These are phyloP conservation scores for Andrena bucephala DNA, from an alignment of 2,888 invertebrate genomes.

Conservation along the genomic window DNA sequence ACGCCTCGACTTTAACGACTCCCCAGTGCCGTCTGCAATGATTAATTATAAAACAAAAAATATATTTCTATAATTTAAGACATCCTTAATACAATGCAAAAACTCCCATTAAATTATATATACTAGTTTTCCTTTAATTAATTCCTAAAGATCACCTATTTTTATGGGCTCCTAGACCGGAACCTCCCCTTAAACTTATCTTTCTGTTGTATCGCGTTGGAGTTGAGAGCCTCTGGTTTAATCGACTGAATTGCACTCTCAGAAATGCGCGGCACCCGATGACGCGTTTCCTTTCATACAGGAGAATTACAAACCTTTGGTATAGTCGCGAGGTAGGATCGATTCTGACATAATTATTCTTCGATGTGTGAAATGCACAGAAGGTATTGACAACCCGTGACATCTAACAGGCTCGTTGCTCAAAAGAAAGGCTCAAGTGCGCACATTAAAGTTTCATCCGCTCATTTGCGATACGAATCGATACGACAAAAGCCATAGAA, in stretches of 20 bases:
- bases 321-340: constrained; percentile 70
- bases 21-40: no score
- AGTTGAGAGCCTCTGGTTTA: constrained; percentile 2
- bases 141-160: no score
- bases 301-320: constrained; percentile 64
- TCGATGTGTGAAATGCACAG: constrained; percentile 20
- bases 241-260: constrained; percentile 27
- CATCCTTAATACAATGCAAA: no score
- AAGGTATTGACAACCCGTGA: not conserved
- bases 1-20: no score
- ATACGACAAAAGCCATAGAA: constrained; percentile 40
- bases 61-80: no score
- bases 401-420: not conserved
- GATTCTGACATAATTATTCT: constrained; percentile 43
- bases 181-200: no score
- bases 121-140: no score
- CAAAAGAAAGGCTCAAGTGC: constrained; percentile 8
- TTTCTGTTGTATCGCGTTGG: not conserved
- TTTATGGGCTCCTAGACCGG: no score
- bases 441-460: not conserved
- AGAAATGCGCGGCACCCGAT: constrained; percentile 18
- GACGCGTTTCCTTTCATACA: constrained; percentile 21
- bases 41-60: no score
- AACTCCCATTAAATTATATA: no score
- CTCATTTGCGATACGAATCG: constrained; percentile 25